Conservation (phyloP, 1,140 invertebrate genomes). For the Chironomus tepperi region DNA sequence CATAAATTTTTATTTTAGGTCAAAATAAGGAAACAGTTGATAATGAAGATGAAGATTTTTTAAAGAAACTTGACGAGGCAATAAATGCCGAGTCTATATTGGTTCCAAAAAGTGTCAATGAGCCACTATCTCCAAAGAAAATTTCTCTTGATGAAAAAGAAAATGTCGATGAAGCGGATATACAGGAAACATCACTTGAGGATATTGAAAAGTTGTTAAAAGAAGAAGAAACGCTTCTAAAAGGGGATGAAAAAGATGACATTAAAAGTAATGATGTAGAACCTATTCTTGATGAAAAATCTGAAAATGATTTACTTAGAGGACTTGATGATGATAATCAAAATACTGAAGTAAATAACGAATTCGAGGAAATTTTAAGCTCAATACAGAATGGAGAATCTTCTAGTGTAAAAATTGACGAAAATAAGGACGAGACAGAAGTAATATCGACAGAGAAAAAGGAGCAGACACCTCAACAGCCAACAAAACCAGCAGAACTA, state of each 20-base stretch:
- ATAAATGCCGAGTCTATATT: neutral
- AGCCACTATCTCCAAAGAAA: neutral
- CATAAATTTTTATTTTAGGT: neutral
- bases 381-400: slow-evolving; percentile 13
- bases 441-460: neutral
- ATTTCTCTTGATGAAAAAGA: neutral
- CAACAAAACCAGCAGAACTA: too few species aligned
- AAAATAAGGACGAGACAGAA: slow-evolving; percentile 15
- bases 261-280: neutral
- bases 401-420: neutral
- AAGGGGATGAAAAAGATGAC: too few species aligned
- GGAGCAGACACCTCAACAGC: too few species aligned
- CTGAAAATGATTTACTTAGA: slow-evolving; percentile 18
- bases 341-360: slow-evolving; percentile 8
- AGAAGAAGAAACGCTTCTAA: too few species aligned
- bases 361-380: neutral
- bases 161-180: neutral
- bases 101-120: neutral
- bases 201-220: neutral
- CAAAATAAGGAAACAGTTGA: neutral
- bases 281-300: neutral
- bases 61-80: slow-evolving; percentile 24
- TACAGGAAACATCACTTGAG: neutral
- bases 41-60: neutral
- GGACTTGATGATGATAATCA: neutral